These are phyloP conservation scores for Rhagologus leucostigma DNA, from an alignment of 2,113 vertebrate species.

Conservation along the genomic window DNA sequence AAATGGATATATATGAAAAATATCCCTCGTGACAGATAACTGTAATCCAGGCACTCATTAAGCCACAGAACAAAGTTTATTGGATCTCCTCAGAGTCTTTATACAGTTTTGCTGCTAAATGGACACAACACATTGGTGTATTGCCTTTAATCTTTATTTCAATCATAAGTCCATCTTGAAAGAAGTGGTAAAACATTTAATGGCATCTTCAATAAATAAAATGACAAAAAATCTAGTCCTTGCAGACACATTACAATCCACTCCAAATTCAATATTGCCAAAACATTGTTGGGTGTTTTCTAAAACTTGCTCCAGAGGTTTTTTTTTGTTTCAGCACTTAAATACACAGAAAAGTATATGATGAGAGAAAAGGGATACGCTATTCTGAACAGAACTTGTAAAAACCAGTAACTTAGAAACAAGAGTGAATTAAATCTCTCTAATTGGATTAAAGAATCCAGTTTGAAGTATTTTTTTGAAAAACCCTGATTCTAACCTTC, in stretches of 20 bases:
- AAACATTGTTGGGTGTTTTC: background rate
- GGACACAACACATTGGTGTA: conserved; percentile 17
- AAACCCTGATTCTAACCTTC: conserved; percentile 22
- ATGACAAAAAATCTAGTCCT: conserved; percentile 36
- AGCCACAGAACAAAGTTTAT: conserved; percentile 65
- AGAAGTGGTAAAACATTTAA: conserved; percentile 25
- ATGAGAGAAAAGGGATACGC: conserved; percentile 35
- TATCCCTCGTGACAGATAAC: background rate
- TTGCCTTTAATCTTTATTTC: conserved; percentile 48
- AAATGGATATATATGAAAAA: background rate
- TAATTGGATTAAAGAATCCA: conserved; percentile 4
- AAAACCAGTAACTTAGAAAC: conserved; percentile 16
- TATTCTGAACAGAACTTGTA: conserved; percentile 9
- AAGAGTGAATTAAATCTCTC: conserved; percentile 11
- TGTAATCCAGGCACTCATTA: conserved; percentile 22
- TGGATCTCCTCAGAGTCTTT: conserved; percentile 58
- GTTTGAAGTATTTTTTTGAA: background rate
- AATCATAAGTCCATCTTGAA: background rate
- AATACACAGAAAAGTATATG: conserved; percentile 29
- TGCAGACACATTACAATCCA: conserved; percentile 56
- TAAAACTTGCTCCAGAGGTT: background rate
- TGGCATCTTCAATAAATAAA: conserved; percentile 65
- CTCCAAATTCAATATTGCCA: conserved; percentile 47
- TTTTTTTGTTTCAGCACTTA: conserved; percentile 38
- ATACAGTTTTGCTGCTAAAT: conserved; percentile 37